Evolutionary conservation across 2,113 vertebrate genomes (phyloP), one percentile per base, ranked within the genome.

Genomic region (Taxidea taxus): DNA sequence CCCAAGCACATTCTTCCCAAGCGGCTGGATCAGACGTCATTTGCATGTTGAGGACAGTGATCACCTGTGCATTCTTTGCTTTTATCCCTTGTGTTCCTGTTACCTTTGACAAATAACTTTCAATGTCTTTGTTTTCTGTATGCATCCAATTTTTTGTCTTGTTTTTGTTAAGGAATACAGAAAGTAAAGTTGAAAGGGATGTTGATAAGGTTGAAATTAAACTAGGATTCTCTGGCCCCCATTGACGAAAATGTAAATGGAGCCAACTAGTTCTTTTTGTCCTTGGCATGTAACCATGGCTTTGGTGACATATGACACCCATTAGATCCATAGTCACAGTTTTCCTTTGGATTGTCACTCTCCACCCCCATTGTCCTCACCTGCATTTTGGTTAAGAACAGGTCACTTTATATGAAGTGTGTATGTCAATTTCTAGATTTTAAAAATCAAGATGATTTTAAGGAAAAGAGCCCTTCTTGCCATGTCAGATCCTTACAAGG

Each of bases 161-260:
- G 78, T 10, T 94, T 94, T 42, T 62, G 42, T 64, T 80, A 49
- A 62, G 66, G 47, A 92, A 23, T 64, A 62, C 58, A 89, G 0
- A 62, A 74, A 49, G 54, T 54, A 68, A 70, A 92, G 62, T 47
- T 92, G 83, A 89, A 82, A 93, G 90, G 83, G 66, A 62, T 92
- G n/a, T 78, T 88, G 72, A 91, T 77, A 68, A 90, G 62, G 0
- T 75, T 88, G 58, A 70, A 94, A 82, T 87, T 91, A 81, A 66
- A 81, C 84, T 44, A 75, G 58, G 68, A 80, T 47, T 62, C 88
- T 75, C 47, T 72, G 49, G n/a, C 16, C n/a, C 58, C 72, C 20
- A 1, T 5, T 58, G 29, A 95, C 42, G 54, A 34, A 94, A 91
- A 72, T 56, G 3, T 31, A 90, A 58, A 58, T 37, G 34, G 39